A percentile compares a stretch with the other conserved stretches of the same genome.
Evolutionary conservation across 2,888 invertebrate genomes (phyloP).

Genomic region (Drosophila recens): DNA sequence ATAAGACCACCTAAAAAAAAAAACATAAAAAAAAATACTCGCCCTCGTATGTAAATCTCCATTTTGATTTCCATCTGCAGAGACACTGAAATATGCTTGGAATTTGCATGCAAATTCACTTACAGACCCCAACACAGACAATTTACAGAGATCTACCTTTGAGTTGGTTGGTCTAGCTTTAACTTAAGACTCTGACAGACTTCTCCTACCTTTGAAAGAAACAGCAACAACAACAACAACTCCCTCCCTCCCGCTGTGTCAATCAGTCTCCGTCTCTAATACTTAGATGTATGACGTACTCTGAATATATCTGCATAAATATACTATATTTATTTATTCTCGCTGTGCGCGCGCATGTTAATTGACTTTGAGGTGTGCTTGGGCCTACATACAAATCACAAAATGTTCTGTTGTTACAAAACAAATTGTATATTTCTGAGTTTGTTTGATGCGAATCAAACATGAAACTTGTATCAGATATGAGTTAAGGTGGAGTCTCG

Average conservation of each 20-base stretch:
- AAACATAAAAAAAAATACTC: background rate
- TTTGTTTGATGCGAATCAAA: constrained; percentile 4
- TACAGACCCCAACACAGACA: constrained; percentile 3
- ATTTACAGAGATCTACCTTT: constrained; percentile 9
- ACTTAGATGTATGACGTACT: constrained; percentile 25
- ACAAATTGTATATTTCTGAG: constrained; percentile 1
- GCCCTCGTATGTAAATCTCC: constrained; percentile 54
- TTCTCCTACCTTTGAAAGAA: constrained; percentile 9
- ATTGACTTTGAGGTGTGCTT: constrained; percentile 49
- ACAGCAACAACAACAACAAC: background rate
- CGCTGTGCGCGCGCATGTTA: constrained; percentile 47
- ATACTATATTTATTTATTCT: constrained; percentile 30
- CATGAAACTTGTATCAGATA: constrained; percentile 6
- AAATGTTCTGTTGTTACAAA: constrained; percentile 10
- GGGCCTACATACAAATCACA: constrained; percentile 24
- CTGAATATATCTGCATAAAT: constrained; percentile 22
- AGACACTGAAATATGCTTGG: constrained; percentile 38
- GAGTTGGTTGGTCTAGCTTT: constrained; percentile 4
- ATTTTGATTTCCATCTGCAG: constrained; percentile 21
- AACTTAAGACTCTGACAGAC: background rate
- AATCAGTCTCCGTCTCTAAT: constrained; percentile 51
- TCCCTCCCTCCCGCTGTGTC: constrained; percentile 34
- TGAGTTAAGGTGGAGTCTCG: constrained; percentile 2
- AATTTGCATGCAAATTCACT: constrained; percentile 49
- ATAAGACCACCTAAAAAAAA: constrained; percentile 10